Evolutionary conservation across 2,113 vertebrate species (phyloP).

Genomic region (Bombycilla garrulus): DNA sequence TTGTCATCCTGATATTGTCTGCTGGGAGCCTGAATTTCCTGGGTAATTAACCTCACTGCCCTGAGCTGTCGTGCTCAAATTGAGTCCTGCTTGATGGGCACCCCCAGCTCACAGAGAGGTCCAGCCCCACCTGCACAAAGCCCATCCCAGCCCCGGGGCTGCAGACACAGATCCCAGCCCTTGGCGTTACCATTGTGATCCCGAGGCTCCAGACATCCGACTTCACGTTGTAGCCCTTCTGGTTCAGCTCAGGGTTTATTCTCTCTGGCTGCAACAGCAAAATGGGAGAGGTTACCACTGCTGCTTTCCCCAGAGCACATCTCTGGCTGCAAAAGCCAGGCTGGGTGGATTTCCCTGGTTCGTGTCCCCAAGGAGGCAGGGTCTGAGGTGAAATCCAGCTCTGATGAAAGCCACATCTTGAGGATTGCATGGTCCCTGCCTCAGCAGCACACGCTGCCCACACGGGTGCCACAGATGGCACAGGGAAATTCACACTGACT

Average conservation of each 20-base stretch:
- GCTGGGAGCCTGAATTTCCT: neutral
- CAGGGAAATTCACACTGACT: neutral
- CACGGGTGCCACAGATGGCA: neutral
- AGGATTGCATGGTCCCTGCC: neutral
- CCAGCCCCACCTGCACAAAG: neutral
- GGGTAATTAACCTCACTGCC: neutral
- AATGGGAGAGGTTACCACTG: neutral
- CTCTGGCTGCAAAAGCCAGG: neutral
- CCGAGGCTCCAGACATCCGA: constrained; percentile 82
- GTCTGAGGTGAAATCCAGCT: neutral
- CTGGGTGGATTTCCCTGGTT: neutral
- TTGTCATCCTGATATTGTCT: neutral
- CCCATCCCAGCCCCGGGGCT: neutral
- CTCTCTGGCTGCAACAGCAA: constrained; percentile 74
- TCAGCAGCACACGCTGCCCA: neutral
- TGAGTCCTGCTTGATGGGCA: neutral
- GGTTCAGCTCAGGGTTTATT: constrained; percentile 82
- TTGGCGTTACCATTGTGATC: constrained; percentile 77
- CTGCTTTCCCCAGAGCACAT: neutral
- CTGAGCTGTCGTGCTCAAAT: neutral
- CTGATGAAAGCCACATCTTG: neutral
- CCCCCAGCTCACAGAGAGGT: neutral
- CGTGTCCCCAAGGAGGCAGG: neutral
- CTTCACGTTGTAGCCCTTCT: constrained; percentile 83
- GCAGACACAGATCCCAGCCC: neutral